Conservation (phyloP, 2,797 vertebrate species). For the Siniperca undulata region DNA sequence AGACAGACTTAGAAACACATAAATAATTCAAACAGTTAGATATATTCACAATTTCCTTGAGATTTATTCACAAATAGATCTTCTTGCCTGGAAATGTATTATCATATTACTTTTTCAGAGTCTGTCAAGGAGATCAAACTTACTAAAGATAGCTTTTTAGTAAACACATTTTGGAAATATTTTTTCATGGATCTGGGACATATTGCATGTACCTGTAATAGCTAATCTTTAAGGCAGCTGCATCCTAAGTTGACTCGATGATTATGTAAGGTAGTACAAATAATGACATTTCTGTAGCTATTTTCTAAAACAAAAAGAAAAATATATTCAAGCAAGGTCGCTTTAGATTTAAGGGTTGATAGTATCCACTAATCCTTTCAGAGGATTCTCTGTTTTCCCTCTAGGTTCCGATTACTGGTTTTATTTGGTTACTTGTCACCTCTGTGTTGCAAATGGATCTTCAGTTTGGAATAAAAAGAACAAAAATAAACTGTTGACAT, state of each 20-base stretch:
- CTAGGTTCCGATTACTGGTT: neutral
- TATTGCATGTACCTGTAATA: neutral
- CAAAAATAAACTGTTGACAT: neutral
- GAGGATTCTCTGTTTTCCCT: neutral
- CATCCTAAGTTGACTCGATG: neutral
- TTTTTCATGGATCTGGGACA: neutral
- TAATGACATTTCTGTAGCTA: neutral
- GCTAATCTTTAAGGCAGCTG: neutral
- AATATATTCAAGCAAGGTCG: neutral
- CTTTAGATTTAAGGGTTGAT: neutral
- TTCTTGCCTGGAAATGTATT: conserved; percentile 5
- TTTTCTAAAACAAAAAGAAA: neutral
- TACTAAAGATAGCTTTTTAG: neutral
- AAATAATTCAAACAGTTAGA: neutral
- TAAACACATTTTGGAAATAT: neutral
- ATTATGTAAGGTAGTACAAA: neutral
- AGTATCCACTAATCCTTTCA: neutral
- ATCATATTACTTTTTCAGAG: conserved; percentile 15
- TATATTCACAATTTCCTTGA: neutral
- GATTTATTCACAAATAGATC: neutral
- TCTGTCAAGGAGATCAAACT: neutral
- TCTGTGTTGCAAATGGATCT: conserved; percentile 8
- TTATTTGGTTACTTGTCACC: neutral
- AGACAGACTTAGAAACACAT: neutral
- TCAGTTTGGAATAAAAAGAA: conserved; percentile 23